These are phyloP conservation scores for Lophochroa leadbeateri DNA, from an alignment of 2,113 vertebrate genomes.

Conservation along the genomic window DNA sequence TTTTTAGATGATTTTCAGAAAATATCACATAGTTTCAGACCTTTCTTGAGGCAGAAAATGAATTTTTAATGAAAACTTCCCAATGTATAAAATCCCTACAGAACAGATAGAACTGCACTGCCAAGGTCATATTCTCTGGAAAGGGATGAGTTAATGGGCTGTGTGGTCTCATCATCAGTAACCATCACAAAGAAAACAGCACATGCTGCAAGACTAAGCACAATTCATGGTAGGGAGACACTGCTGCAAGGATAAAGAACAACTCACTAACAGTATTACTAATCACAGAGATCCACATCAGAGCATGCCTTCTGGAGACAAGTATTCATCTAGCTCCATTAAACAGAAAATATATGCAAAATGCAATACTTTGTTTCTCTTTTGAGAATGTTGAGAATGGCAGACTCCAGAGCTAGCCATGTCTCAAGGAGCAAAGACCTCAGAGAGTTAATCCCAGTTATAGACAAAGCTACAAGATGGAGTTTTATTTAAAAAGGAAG, in stretches of 20 bases:
- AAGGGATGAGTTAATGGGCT: neutral
- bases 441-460: neutral
- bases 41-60: neutral
- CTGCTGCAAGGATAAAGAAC: neutral
- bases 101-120: neutral
- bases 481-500: neutral
- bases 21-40: neutral
- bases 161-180: neutral
- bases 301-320: neutral
- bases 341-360: neutral
- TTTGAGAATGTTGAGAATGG: neutral
- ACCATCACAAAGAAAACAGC: neutral
- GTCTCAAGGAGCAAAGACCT: neutral
- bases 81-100: neutral
- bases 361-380: neutral
- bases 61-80: neutral
- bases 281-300: neutral
- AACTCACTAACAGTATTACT: neutral
- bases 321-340: neutral
- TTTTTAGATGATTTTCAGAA: neutral
- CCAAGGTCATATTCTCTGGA: neutral
- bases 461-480: neutral
- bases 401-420: neutral
- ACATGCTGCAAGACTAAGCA: neutral
- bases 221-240: neutral